Percentiles rank a stretch among this genome's conserved stretches.
These are phyloP conservation scores for Caradrina clavipalpis DNA, from an alignment of 2,888 invertebrate genomes.

Conservation along the genomic window DNA sequence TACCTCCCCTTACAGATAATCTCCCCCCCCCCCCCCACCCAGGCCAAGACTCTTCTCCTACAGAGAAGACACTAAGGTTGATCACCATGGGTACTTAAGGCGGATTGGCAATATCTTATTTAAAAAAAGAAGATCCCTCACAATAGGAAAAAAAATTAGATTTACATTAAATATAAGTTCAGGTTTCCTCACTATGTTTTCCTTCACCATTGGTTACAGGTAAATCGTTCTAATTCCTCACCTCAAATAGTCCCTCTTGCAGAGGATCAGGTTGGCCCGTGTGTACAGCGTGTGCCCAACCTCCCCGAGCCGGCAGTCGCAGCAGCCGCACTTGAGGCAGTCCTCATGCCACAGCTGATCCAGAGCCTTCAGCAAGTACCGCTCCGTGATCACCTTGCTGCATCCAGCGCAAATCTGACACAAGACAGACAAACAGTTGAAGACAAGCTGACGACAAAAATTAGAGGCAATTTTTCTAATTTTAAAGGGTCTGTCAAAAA, in stretches of 20 bases:
- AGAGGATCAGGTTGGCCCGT: conserved; percentile 98
- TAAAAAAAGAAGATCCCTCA: no score
- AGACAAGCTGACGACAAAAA: not conserved
- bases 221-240: conserved; percentile 72
- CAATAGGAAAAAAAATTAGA: no score
- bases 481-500: no score
- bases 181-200: no score
- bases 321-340: conserved; percentile 99
- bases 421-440: conserved; percentile 16
- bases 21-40: no score
- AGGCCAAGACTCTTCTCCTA: no score
- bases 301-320: conserved; percentile 98
- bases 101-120: no score
- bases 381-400: conserved; percentile 97
- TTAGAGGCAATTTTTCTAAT: not conserved
- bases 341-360: conserved; percentile 99
- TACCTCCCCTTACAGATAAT: no score
- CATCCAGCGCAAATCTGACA: conserved; percentile 97
- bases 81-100: no score
- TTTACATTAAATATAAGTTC: no score
- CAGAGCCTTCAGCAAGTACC: conserved; percentile 97
- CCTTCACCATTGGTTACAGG: no score
- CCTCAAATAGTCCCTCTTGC: conserved; percentile 99
- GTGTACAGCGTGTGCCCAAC: conserved; percentile 98
- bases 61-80: no score